A percentile compares a stretch with the other conserved stretches of the same genome.
These are phyloP conservation scores for Ardeotis arabs DNA, from an alignment of 2,113 vertebrate genomes.

Conservation along the genomic window DNA sequence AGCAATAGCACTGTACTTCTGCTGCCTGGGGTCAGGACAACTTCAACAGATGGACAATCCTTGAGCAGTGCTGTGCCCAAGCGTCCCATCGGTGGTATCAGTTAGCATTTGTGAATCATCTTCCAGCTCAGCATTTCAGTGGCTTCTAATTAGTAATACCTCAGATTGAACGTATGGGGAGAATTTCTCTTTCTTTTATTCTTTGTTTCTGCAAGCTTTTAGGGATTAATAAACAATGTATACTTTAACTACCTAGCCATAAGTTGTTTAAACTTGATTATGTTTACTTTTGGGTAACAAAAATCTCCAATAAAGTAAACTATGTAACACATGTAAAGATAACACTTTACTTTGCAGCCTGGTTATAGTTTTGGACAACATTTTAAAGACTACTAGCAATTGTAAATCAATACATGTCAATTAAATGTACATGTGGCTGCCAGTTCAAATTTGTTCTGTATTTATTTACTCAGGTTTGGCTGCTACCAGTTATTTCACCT, in stretches of 20 bases:
- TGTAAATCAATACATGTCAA: conserved; percentile 57
- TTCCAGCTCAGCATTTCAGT: neutral
- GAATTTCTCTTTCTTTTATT: neutral
- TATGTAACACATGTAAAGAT: neutral
- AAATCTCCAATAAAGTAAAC: neutral
- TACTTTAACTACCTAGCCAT: neutral
- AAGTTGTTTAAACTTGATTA: neutral
- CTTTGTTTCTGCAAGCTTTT: neutral
- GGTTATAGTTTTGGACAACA: neutral
- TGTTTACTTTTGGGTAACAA: neutral
- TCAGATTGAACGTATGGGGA: neutral
- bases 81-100: neutral
- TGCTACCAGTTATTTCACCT: conserved; percentile 51
- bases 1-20: neutral
- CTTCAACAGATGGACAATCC: neutral
- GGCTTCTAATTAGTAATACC: neutral
- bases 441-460: conserved; percentile 45
- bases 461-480: conserved; percentile 41
- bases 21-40: neutral
- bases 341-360: neutral
- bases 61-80: neutral
- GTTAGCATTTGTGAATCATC: neutral
- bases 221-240: neutral
- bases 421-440: conserved; percentile 32
- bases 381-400: conserved; percentile 14